Conservation (phyloP, 2,113 vertebrate species). For the Mustela nigripes region DNA sequence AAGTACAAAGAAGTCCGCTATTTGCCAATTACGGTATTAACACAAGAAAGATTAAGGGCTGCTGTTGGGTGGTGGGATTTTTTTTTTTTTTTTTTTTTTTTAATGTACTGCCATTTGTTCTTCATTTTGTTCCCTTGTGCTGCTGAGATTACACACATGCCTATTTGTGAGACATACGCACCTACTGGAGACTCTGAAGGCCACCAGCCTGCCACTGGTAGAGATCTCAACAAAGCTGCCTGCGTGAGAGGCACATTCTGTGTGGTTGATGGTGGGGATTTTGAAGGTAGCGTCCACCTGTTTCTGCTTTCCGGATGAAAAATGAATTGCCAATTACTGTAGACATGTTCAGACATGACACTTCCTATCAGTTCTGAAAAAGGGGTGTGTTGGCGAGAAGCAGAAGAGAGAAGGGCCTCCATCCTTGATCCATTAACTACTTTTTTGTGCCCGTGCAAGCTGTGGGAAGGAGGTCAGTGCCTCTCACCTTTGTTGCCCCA, state of each 20-base stretch:
- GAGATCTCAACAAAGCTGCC: slow-evolving; percentile 42
- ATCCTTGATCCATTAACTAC: not conserved
- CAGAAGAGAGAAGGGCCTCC: not conserved
- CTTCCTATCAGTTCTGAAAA: slow-evolving; percentile 55
- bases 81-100: slow-evolving; percentile 11
- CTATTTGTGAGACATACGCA: slow-evolving; percentile 66
- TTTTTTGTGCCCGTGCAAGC: slow-evolving; percentile 28
- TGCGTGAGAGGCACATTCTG: slow-evolving; percentile 7
- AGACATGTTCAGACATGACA: slow-evolving; percentile 65
- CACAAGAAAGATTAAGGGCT: slow-evolving; percentile 74
- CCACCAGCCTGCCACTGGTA: slow-evolving; percentile 6
- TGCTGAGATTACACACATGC: slow-evolving; percentile 72
- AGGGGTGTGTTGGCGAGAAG: slow-evolving; percentile 17
- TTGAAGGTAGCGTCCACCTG: slow-evolving; percentile 71
- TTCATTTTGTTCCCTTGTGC: slow-evolving; percentile 63
- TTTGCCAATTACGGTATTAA: slow-evolving; percentile 83
- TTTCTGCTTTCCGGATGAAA: slow-evolving; percentile 76
- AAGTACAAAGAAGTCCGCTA: slow-evolving; percentile 56
- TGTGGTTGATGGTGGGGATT: not conserved
- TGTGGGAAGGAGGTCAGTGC: slow-evolving; percentile 80
- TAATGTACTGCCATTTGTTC: slow-evolving; percentile 66
- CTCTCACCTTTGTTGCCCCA: slow-evolving; percentile 85
- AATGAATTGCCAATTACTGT: slow-evolving; percentile 74
- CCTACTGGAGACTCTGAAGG: slow-evolving; percentile 68
- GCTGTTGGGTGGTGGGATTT: not conserved